phyloP scores from a whole-genome alignment of 2,797 vertebrate species.

The Steatocranus sp. region DNA sequence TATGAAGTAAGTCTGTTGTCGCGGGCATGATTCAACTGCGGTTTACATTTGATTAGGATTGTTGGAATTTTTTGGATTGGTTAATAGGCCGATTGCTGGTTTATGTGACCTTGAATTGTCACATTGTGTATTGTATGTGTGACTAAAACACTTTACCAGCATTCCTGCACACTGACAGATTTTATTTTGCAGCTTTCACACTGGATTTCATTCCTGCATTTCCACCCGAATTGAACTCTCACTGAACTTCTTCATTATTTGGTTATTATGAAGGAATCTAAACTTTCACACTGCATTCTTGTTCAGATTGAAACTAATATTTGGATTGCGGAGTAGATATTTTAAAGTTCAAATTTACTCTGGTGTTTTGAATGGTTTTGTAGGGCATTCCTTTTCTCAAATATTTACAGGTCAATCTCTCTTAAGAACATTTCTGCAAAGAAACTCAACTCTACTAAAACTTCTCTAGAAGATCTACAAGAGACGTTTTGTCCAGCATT shows the following conservation, averaged over 20 bases:
- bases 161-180: neutral
- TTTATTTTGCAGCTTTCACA: neutral
- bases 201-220: neutral
- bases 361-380: neutral
- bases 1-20: neutral
- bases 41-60: neutral
- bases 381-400: neutral
- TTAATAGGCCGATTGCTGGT: neutral
- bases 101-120: neutral
- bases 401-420: neutral
- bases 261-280: neutral
- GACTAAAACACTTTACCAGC: neutral
- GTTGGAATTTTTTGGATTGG: neutral
- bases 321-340: conserved; percentile 5
- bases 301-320: neutral
- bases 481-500: neutral
- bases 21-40: neutral
- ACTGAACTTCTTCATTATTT: neutral
- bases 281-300: neutral
- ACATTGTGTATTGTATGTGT: neutral
- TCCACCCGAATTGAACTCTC: neutral
- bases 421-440: fast-evolving
- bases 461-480: neutral
- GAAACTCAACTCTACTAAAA: neutral
- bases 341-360: neutral